phyloP scores from a whole-genome alignment of 1,140 invertebrate species.

The Hyphantria cunea region DNA sequence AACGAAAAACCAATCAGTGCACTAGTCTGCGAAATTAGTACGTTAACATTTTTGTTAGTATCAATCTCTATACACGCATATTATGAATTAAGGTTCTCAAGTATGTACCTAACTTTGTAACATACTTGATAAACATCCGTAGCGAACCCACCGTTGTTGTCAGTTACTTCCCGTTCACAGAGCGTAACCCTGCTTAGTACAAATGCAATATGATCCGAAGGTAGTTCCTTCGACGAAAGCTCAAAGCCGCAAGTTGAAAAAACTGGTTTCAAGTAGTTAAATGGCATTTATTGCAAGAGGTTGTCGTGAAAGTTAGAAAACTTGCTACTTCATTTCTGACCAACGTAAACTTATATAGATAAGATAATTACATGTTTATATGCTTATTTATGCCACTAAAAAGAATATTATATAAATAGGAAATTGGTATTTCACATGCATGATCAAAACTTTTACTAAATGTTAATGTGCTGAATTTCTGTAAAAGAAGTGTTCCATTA shows the following conservation, averaged over 20 bases:
- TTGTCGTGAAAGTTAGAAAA: constrained; percentile 58
- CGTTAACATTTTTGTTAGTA: too few species aligned
- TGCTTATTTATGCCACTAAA: too few species aligned
- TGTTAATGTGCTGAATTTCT: too few species aligned
- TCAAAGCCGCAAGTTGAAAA: constrained; percentile 30
- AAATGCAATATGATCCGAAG: constrained; percentile 39
- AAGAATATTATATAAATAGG: too few species aligned
- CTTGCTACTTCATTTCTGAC: constrained; percentile 40
- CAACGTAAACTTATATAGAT: constrained; percentile 23
- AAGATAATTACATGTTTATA: neutral
- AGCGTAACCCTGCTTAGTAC: constrained; percentile 29
- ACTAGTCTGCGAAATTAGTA: neutral
- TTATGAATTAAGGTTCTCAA: too few species aligned
- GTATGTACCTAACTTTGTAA: too few species aligned
- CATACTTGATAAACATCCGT: constrained; percentile 16
- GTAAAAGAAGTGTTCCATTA: too few species aligned
- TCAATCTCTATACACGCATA: too few species aligned
- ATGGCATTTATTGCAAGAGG: constrained; percentile 41
- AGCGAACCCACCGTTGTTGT: constrained; percentile 13
- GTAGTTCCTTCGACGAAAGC: constrained; percentile 40
- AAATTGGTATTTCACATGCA: too few species aligned
- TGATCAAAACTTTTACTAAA: too few species aligned
- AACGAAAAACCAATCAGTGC: neutral
- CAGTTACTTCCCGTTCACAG: constrained; percentile 22
- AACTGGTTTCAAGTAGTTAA: constrained; percentile 51